Conservation (phyloP, 2,797 vertebrate genomes). For the Nyctalus aviator region DNA sequence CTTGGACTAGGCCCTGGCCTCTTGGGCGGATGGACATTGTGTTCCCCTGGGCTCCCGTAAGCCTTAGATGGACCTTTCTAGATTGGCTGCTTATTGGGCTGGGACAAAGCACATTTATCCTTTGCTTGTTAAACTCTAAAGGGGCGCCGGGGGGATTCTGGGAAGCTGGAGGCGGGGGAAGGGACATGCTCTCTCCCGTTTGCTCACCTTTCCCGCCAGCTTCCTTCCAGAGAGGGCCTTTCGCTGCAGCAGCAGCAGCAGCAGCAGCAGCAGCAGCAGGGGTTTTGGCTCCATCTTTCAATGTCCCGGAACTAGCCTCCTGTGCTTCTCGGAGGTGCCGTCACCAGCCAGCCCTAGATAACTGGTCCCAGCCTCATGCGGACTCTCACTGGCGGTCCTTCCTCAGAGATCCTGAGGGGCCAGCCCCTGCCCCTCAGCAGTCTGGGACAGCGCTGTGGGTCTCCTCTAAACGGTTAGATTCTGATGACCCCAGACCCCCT, state of each 20-base stretch:
- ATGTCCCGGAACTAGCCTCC: background rate
- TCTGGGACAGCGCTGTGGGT: background rate
- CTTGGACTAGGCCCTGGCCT: background rate
- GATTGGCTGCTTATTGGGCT: background rate
- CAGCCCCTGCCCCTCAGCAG: background rate
- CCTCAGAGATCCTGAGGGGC: background rate
- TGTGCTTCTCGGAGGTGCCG: background rate
- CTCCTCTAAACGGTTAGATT: background rate
- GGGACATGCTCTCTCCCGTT: background rate
- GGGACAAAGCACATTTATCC: background rate
- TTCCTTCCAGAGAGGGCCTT: background rate
- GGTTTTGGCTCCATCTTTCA: background rate
- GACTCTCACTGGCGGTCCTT: background rate
- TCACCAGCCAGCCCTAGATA: background rate
- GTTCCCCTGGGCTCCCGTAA: background rate
- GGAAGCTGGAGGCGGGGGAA: background rate
- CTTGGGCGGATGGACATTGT: background rate
- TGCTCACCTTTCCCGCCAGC: background rate
- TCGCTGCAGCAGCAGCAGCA: background rate
- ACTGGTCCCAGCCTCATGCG: background rate
- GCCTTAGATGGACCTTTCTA: background rate
- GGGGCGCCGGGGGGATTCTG: background rate
- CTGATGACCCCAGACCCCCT: background rate
- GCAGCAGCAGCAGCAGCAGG: background rate
- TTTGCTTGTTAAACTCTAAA: background rate